phyloP scores from a whole-genome alignment of 1,140 invertebrate genomes.

The Pissodes strobi region DNA sequence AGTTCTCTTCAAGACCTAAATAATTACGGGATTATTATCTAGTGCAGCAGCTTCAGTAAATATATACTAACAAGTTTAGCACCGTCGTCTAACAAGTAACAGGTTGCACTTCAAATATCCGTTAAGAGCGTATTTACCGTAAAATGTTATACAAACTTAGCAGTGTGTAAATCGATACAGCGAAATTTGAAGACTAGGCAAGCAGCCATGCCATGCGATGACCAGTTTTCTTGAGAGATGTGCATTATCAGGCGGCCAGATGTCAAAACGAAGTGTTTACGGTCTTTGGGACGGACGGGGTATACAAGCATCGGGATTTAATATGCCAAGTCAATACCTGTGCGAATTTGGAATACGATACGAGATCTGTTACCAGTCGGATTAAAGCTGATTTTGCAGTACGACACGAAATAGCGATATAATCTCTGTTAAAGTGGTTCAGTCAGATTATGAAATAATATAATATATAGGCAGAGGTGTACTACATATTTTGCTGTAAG shows the following conservation, averaged over 20 bases:
- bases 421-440: too few relatives aligned
- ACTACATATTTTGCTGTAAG: too few relatives aligned
- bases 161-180: conserved; percentile 1
- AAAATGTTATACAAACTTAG: background rate
- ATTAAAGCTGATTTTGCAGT: too few relatives aligned
- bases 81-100: too few relatives aligned
- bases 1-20: too few relatives aligned
- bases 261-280: background rate
- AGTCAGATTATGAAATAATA: too few relatives aligned
- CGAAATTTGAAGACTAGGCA: background rate
- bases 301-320: conserved; percentile 1
- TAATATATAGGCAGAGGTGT: too few relatives aligned
- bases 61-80: too few relatives aligned
- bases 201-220: background rate
- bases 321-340: conserved; percentile 1
- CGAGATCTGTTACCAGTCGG: too few relatives aligned
- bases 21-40: background rate
- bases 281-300: conserved; percentile 4
- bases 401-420: too few relatives aligned
- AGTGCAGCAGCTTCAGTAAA: background rate
- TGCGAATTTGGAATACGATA: conserved; percentile 1
- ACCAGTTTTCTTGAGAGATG: background rate
- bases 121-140: background rate
- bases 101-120: background rate
- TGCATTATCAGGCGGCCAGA: background rate